Conservation (phyloP, 92 coral and sea anemone species). For the Phenganax marumi region DNA sequence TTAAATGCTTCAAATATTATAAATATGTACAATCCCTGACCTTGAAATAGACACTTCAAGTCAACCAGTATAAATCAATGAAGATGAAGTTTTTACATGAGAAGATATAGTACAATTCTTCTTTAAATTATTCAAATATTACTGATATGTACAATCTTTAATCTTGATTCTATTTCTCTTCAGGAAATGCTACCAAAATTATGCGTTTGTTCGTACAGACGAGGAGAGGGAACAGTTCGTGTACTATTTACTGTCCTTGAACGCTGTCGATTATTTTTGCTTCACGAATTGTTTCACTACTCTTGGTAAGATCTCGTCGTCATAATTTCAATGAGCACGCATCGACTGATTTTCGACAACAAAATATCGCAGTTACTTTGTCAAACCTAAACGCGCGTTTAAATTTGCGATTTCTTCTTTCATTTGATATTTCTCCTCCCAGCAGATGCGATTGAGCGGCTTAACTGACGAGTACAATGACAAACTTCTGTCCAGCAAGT, state of each 20-base stretch:
- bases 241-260: conserved; percentile 80
- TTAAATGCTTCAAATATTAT: too few relatives aligned
- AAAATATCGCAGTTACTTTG: too few relatives aligned
- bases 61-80: too few relatives aligned
- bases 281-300: conserved; percentile 89
- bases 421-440: too few relatives aligned
- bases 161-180: background rate
- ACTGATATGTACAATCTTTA: background rate
- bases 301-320: conserved; percentile 56
- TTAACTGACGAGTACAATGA: background rate
- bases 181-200: conserved; percentile 81
- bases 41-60: too few relatives aligned
- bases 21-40: too few relatives aligned
- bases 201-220: conserved; percentile 91
- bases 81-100: too few relatives aligned
- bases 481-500: background rate
- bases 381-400: background rate
- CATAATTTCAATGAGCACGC: too few relatives aligned
- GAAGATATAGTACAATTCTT: too few relatives aligned
- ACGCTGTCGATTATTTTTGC: conserved; percentile 95
- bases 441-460: background rate
- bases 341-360: too few relatives aligned
- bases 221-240: conserved; percentile 94
- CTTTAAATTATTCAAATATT: background rate
- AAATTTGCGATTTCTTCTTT: too few relatives aligned